Percentiles rank a stretch among this genome's conserved stretches.
Conservation (phyloP, 2,113 vertebrate genomes). For the Rhea americana region DNA sequence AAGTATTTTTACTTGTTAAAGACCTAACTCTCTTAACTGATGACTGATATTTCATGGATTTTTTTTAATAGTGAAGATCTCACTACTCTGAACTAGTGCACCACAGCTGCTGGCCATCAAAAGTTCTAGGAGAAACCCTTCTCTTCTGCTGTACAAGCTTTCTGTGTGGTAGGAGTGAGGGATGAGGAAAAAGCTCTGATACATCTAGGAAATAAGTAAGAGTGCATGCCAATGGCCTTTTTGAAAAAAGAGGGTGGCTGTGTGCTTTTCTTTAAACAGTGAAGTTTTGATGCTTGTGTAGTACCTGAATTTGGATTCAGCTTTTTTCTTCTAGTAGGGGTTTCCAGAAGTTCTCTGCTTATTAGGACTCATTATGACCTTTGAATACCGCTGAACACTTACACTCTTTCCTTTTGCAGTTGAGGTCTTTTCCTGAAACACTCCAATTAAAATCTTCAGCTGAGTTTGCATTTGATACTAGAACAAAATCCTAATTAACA, state of each 20-base stretch:
- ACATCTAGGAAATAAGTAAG: accelerated
- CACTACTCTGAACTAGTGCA: neutral
- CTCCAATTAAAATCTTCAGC: neutral
- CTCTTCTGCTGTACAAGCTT: accelerated
- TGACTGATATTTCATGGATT: accelerated
- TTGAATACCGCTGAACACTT: neutral
- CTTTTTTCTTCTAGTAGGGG: neutral
- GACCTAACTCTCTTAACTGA: neutral
- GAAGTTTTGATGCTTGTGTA: neutral
- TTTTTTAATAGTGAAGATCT: neutral
- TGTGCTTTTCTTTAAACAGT: accelerated
- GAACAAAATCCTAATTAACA: neutral
- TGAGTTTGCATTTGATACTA: accelerated
- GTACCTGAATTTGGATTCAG: accelerated
- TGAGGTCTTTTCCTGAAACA: neutral
- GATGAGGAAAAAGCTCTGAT: neutral
- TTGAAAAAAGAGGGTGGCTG: neutral
- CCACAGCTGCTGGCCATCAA: neutral
- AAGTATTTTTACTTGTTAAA: neutral
- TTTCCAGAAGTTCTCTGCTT: neutral
- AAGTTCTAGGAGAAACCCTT: neutral
- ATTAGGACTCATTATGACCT: accelerated
- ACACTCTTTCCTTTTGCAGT: accelerated
- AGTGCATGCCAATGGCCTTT: neutral
- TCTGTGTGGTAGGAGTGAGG: neutral